Conservation (phyloP, 1,140 invertebrate genomes). For the Drosophila lacertosa region DNA sequence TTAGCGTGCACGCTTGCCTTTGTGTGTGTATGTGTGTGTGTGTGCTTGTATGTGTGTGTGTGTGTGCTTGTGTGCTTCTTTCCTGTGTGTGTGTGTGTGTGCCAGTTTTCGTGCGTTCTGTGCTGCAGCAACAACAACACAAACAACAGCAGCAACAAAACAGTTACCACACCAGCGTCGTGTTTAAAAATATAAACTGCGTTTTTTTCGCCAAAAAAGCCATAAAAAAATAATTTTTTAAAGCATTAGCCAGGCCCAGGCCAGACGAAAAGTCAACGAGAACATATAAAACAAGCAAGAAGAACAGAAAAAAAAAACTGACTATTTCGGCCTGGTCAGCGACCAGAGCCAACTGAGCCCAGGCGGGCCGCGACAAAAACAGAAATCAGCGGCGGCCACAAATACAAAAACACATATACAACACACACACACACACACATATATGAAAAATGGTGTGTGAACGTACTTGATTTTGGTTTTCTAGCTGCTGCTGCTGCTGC, state of each 20-base stretch:
- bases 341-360: slow-evolving; percentile 13
- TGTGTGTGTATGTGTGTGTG: slow-evolving; percentile 20
- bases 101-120: slow-evolving; percentile 80
- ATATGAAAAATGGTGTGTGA: slow-evolving; percentile 67
- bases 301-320: slow-evolving; percentile 23
- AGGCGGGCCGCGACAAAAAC: slow-evolving; percentile 56
- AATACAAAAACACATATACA: slow-evolving; percentile 5
- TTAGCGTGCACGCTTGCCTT: slow-evolving; percentile 45
- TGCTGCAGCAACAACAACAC: slow-evolving; percentile 59
- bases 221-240: slow-evolving; percentile 66
- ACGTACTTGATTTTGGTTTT: slow-evolving; percentile 78
- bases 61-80: slow-evolving; percentile 32
- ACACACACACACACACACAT: neutral
- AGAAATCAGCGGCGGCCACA: slow-evolving; percentile 36
- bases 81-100: slow-evolving; percentile 62
- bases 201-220: slow-evolving; percentile 80
- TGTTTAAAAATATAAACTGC: slow-evolving; percentile 73
- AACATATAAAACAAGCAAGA: slow-evolving; percentile 25
- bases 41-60: slow-evolving; percentile 28
- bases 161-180: slow-evolving; percentile 68
- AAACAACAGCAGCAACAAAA: too few species aligned
- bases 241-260: slow-evolving; percentile 51
- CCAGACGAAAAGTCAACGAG: slow-evolving; percentile 67
- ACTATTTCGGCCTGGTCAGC: slow-evolving; percentile 52
- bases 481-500: slow-evolving; percentile 30